Base-by-base conservation (phyloP, 92 coral and sea anemone genomes). In the Galaxea fascicularis region DNA sequence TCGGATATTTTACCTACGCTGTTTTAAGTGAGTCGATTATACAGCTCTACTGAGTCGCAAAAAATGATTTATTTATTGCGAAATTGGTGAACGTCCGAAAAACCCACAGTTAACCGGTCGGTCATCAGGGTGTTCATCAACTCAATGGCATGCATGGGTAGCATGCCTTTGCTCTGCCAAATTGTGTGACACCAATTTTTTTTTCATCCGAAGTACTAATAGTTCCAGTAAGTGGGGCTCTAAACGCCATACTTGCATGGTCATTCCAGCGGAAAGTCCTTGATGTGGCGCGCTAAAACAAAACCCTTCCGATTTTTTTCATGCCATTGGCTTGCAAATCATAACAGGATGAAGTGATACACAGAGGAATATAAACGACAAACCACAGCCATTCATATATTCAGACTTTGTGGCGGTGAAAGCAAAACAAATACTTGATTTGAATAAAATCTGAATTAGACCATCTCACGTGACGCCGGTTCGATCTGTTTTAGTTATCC, bases 121-220 rank as follows among this genome's bases (percentile, higher is more conserved):
- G 74, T 79, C 74, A 79, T 78, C 83, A 29, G 25, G 20, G 22
- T 27, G 84, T 65, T 79, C 76, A 79, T 66, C 65, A 65, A 51
- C 41, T 63, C 25, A 12, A 82, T 69, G 86, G 63, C 17, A 49
- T 88, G 10, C 88, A 76, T 88, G 78, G 35, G 85, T 71, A 69
- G 20, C 80, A 88, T 88, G 60, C 91, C 91, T 73, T 73, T 69
- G 49, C 56, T 45, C 35, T 77, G 27, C 46, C 78, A 62, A 71
- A 74, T 83, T 88, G 79, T 88, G 91, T 88, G 89, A 88, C 91
- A 83, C 25, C 31, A 26, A 67, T 66, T 79, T 79, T 79, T 79
- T 65, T 79, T 64, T 65, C 66, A 51, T 67, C 49, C 20, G 41
- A 29, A 62, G 83, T 12, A 35, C 45, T 65, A 47, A 24, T 35